phyloP scores from a whole-genome alignment of 2,113 vertebrate species.

The Daphoenositta chrysoptera region DNA sequence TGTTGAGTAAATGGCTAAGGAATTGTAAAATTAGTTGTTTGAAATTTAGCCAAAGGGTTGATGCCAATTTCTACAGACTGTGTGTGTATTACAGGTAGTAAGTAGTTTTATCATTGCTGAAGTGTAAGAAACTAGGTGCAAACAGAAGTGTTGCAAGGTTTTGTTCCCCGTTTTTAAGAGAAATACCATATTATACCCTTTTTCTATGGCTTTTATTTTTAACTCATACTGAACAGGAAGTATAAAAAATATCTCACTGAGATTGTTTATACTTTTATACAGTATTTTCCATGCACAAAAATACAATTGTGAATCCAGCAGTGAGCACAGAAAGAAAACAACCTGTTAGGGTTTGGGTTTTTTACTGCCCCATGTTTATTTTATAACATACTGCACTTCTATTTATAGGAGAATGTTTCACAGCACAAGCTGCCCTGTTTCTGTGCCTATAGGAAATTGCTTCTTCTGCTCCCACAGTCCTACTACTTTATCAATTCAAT shows the following conservation, averaged over 20 bases:
- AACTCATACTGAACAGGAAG: neutral
- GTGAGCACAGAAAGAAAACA: neutral
- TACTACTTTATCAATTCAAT: neutral
- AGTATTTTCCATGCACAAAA: neutral
- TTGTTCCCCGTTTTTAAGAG: neutral
- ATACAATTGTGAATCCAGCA: neutral
- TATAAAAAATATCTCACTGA: neutral
- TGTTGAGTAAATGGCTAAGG: constrained; percentile 5
- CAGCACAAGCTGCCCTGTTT: neutral
- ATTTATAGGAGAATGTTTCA: constrained; percentile 21
- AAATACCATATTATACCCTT: neutral
- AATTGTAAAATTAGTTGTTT: constrained; percentile 9
- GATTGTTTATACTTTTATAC: neutral
- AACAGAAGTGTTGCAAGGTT: neutral
- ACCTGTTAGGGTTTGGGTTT: neutral
- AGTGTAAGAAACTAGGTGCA: neutral
- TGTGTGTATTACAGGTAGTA: neutral
- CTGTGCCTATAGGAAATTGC: neutral
- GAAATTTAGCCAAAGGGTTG: neutral
- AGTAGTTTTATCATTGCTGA: neutral
- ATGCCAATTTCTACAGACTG: neutral
- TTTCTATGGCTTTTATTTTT: neutral
- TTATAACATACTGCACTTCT: neutral
- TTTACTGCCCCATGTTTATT: neutral
- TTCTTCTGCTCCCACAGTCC: neutral